These are phyloP conservation scores for Remorina albescens DNA, from an alignment of 2,797 vertebrate genomes.

Conservation along the genomic window DNA sequence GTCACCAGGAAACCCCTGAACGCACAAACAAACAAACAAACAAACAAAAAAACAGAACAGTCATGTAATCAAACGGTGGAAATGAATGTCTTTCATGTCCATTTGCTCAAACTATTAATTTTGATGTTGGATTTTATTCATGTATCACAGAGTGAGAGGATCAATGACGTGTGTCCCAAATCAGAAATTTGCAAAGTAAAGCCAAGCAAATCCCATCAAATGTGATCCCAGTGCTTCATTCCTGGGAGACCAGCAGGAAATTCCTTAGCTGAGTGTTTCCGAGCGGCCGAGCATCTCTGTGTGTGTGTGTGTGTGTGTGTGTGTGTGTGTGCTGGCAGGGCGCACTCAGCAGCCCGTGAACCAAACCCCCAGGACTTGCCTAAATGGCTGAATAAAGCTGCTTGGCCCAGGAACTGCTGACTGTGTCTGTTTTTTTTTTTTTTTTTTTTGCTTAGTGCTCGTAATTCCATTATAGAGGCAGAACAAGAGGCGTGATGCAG, in stretches of 20 bases:
- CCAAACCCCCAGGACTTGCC: constrained; percentile 63
- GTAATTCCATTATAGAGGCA: constrained; percentile 75
- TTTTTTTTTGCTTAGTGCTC: constrained; percentile 62
- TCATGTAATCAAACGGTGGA: constrained; percentile 45
- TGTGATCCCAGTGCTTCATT: constrained; percentile 61
- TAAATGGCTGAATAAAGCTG: constrained; percentile 73
- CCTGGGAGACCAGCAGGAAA: constrained; percentile 79
- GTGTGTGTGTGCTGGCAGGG: constrained; percentile 31
- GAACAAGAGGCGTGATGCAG: constrained; percentile 69
- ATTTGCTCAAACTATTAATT: constrained; percentile 11
- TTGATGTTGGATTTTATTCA: constrained; percentile 13
- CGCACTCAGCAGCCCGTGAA: constrained; percentile 34
- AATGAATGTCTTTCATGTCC: constrained; percentile 15
- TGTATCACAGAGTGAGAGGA: constrained; percentile 8
- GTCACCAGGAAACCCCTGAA: constrained; percentile 95
- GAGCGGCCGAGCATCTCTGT: constrained; percentile 46
- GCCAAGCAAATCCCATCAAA: constrained; percentile 64
- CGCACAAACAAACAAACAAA: constrained; percentile 75
- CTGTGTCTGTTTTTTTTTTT: too few species aligned
- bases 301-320: neutral
- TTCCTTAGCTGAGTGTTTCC: constrained; percentile 78
- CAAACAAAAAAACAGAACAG: constrained; percentile 69
- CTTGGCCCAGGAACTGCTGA: constrained; percentile 79
- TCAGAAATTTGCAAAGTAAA: constrained; percentile 58
- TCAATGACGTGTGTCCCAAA: constrained; percentile 52